Evolutionary conservation across 2,888 invertebrate genomes (phyloP), one percentile per base, ranked within the genome.

Genomic region (Congeria kusceri): DNA sequence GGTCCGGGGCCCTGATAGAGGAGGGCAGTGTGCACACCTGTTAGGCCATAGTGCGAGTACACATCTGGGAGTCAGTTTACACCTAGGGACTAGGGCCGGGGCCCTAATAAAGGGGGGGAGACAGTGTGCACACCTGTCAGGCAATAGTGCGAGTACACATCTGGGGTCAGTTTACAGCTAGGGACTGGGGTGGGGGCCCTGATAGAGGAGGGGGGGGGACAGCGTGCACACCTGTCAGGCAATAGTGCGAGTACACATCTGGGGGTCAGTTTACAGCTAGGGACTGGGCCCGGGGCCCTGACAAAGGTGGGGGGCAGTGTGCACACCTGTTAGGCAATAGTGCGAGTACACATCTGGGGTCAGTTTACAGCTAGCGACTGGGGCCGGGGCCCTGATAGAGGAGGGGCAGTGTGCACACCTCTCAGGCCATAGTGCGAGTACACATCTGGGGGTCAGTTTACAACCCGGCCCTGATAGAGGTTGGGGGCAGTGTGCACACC

Each of bases 261-360:
- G 46, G 46, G 18, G 18, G 46, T 9, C 46, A 44, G 46, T 9
- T n/a, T n/a, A n/a, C n/a, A 18, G 46, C 18, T 9, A 44, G 46
- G 46, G 46, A 44, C 11, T 3, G 99, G 99, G 88, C 98, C 98
- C 88, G 99, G 99, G 99, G 96, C 99, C n/a, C n/a, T n/a, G n/a
- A n/a, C 93, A 98, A 98, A 93, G 99, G 99, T 94, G 99, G 99
- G n/a, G n/a, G n/a, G n/a, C n/a, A 97, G 97, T 0, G 96, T 98
- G 0, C 95, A 97, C 84, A 98, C 98, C 70, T 99, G 99, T 93
- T 97, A 98, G 94, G n/a, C n/a, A 13, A 94, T 99, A 59, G 96
- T 99, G 92, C 92, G 81, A 81, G 92, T 89, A 44, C 11, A 44
- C 11, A 44, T 44, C 11, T n/a, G n/a, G n/a, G n/a, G n/a, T n/a